These are phyloP conservation scores for Pagrus major DNA, from an alignment of 2,113 vertebrate species.

Conservation along the genomic window DNA sequence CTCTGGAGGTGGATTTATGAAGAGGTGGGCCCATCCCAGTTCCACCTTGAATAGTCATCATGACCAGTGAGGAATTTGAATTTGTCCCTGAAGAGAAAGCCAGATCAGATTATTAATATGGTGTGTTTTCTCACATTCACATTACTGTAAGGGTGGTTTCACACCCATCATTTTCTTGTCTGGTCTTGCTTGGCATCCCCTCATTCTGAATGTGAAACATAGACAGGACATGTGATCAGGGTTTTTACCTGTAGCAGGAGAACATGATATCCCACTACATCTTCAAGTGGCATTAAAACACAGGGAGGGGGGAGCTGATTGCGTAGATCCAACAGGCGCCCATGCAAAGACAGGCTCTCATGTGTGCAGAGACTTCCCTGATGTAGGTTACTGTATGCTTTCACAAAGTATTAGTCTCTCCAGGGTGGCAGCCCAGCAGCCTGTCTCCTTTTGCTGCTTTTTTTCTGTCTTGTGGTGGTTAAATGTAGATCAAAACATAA, in stretches of 20 bases:
- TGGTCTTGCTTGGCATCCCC: neutral
- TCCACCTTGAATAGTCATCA: constrained; percentile 35
- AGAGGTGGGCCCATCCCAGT: constrained; percentile 37
- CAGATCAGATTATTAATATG: constrained; percentile 3
- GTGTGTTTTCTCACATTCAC: neutral
- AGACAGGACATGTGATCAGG: constrained; percentile 6
- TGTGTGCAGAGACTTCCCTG: constrained; percentile 59
- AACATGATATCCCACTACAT: constrained; percentile 6
- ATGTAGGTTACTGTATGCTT: constrained; percentile 70
- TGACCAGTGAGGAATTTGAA: neutral
- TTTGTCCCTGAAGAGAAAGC: constrained; percentile 1
- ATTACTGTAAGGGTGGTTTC: neutral
- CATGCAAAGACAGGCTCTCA: constrained; percentile 26
- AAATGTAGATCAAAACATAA: constrained; percentile 78
- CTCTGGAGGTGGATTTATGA: constrained; percentile 30
- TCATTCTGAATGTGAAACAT: constrained; percentile 9
- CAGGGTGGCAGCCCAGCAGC: constrained; percentile 47
- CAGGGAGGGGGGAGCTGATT: neutral
- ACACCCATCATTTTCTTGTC: neutral
- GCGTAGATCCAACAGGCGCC: constrained; percentile 50
- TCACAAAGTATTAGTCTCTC: constrained; percentile 69
- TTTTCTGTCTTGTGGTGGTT: constrained; percentile 56
- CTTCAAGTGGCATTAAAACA: constrained; percentile 43
- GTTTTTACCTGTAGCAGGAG: constrained; percentile 11
- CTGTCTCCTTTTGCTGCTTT: constrained; percentile 42